A percentile compares a stretch with the other conserved stretches of the same genome.
These are phyloP conservation scores for Pseudopipra pipra DNA, from an alignment of 2,113 vertebrate species.

Conservation along the genomic window DNA sequence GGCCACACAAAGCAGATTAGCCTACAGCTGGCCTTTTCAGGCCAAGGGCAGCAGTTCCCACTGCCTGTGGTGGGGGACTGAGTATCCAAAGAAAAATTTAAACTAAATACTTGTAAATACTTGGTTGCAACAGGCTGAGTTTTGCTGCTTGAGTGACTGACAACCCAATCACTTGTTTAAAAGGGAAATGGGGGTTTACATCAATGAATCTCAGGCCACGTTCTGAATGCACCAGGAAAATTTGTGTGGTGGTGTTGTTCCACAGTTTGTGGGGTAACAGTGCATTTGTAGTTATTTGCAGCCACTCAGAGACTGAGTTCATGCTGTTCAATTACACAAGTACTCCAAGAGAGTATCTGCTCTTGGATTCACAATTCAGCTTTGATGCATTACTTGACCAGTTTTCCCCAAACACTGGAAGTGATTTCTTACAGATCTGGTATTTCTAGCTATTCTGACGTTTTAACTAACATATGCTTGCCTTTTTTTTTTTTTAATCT, in stretches of 20 bases:
- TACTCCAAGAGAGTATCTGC: background rate
- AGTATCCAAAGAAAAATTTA: background rate
- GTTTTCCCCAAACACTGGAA: background rate
- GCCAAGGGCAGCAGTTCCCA: background rate
- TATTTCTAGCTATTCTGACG: background rate
- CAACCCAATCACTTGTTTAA: background rate
- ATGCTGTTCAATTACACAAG: background rate
- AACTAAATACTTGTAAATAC: background rate
- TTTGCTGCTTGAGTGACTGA: background rate
- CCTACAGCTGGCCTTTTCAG: background rate
- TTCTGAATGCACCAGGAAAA: background rate
- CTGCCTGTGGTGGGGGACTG: background rate
- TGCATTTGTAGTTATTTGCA: background rate
- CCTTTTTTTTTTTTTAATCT: background rate
- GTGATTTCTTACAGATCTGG: background rate
- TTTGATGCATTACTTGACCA: background rate
- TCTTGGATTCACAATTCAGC: background rate
- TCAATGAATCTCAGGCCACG: background rate
- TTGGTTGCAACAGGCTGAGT: background rate
- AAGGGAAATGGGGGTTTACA: background rate
- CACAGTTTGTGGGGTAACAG: background rate
- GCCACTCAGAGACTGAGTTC: background rate
- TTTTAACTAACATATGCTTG: background rate
- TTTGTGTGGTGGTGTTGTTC: background rate
- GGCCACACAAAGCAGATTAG: background rate